Conservation (phyloP, 2,888 invertebrate species). For the Drosophila cognata region DNA sequence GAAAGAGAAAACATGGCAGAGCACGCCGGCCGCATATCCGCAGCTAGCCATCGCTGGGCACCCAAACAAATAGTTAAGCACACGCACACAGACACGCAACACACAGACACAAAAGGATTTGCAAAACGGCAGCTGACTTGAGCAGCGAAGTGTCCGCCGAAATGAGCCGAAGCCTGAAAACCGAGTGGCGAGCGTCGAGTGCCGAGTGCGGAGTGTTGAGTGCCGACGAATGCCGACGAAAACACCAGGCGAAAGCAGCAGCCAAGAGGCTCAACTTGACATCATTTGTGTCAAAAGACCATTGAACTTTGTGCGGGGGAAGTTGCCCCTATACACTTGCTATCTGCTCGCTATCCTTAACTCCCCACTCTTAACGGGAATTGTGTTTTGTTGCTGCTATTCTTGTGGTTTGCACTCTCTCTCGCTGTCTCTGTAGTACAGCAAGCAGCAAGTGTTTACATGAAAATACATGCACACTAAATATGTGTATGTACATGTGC, state of each 20-base stretch:
- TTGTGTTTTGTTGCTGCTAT: slow-evolving; percentile 27
- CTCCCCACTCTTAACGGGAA: slow-evolving; percentile 7
- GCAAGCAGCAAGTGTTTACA: slow-evolving; percentile 51
- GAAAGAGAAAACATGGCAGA: slow-evolving; percentile 15
- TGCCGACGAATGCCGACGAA: slow-evolving; percentile 11
- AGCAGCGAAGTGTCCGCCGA: slow-evolving; percentile 11
- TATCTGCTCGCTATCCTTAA: background rate
- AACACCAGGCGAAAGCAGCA: slow-evolving; percentile 32
- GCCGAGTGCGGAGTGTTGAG: slow-evolving; percentile 16
- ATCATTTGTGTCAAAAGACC: slow-evolving; percentile 85
- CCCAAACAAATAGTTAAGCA: slow-evolving; percentile 77
- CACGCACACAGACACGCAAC: slow-evolving; percentile 7
- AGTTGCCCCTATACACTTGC: slow-evolving; percentile 34
- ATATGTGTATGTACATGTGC: background rate
- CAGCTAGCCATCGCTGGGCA: slow-evolving; percentile 46
- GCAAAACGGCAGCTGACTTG: slow-evolving; percentile 50
- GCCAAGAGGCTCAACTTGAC: slow-evolving; percentile 82
- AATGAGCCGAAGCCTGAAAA: slow-evolving; percentile 42
- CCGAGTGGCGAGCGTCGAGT: slow-evolving; percentile 18
- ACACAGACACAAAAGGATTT: slow-evolving; percentile 32
- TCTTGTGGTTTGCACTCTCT: slow-evolving; percentile 22
- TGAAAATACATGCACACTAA: slow-evolving; percentile 19
- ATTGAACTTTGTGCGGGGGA: slow-evolving; percentile 82
- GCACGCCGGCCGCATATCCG: slow-evolving; percentile 56
- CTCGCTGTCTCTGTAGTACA: slow-evolving; percentile 16